Evolutionary conservation across 2,113 vertebrate genomes (phyloP).

Genomic region (Lasiurus cinereus): DNA sequence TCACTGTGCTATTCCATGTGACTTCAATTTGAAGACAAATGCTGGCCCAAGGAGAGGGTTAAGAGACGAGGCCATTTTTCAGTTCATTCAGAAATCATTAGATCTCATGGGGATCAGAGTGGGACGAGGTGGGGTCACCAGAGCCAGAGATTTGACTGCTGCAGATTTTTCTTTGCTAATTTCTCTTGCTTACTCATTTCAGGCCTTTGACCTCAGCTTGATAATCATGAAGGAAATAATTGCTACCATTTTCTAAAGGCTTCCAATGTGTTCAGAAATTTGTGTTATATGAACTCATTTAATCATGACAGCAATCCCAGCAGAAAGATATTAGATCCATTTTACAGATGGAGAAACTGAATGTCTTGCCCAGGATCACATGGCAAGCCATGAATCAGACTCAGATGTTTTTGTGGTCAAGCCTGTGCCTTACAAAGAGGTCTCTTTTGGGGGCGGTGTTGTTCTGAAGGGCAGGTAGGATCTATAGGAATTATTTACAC

Average conservation of each 20-base stretch:
- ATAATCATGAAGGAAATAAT: background rate
- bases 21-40: background rate
- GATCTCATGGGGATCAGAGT: background rate
- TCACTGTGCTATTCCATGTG: background rate
- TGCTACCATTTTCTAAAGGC: background rate
- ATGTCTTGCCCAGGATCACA: background rate
- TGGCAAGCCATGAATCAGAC: conserved; percentile 26
- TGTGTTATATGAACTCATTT: background rate
- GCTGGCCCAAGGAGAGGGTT: background rate
- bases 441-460: background rate
- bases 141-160: background rate
- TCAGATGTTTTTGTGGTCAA: background rate
- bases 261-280: background rate
- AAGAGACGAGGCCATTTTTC: background rate
- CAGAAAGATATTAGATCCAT: background rate
- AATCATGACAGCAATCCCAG: background rate
- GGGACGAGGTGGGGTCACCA: background rate
- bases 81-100: background rate
- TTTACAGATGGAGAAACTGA: conserved; percentile 31
- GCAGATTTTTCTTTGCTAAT: background rate
- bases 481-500: background rate
- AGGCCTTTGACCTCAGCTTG: background rate
- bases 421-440: background rate
- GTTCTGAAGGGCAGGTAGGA: background rate
- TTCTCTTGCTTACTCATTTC: background rate